Evolutionary conservation across 2,888 invertebrate species (phyloP).

Genomic region (Gastrophysa polygoni): DNA sequence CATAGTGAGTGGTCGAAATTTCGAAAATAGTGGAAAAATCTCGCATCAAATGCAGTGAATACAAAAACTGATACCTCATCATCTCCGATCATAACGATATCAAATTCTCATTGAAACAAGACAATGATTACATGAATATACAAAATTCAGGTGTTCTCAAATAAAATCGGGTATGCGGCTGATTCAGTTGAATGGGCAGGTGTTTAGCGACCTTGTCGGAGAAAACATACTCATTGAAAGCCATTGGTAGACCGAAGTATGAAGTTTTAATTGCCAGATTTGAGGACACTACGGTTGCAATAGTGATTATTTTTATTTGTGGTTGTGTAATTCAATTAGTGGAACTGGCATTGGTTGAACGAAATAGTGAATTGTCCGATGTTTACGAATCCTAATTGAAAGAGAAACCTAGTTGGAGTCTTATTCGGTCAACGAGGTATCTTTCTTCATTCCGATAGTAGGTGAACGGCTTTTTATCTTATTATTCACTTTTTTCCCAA

Average conservation of each 20-base stretch:
- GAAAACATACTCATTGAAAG: background rate
- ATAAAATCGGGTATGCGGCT: background rate
- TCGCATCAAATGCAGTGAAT: too few relatives aligned
- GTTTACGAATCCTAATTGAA: background rate
- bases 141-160: too few relatives aligned
- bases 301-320: background rate
- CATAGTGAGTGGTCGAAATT: too few relatives aligned
- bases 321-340: background rate
- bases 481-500: background rate
- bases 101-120: too few relatives aligned
- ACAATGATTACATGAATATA: too few relatives aligned
- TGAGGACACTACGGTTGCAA: background rate
- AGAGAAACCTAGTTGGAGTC: background rate
- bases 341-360: background rate
- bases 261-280: conserved; percentile 2
- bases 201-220: background rate
- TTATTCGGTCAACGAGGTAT: background rate
- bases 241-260: background rate
- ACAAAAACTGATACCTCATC: too few relatives aligned
- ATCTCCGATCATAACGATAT: too few relatives aligned
- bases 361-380: background rate
- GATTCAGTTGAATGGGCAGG: background rate
- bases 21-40: too few relatives aligned
- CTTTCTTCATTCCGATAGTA: background rate
- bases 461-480: background rate